These are phyloP conservation scores for Dallia pectoralis DNA, from an alignment of 2,797 vertebrate species.

Conservation along the genomic window DNA sequence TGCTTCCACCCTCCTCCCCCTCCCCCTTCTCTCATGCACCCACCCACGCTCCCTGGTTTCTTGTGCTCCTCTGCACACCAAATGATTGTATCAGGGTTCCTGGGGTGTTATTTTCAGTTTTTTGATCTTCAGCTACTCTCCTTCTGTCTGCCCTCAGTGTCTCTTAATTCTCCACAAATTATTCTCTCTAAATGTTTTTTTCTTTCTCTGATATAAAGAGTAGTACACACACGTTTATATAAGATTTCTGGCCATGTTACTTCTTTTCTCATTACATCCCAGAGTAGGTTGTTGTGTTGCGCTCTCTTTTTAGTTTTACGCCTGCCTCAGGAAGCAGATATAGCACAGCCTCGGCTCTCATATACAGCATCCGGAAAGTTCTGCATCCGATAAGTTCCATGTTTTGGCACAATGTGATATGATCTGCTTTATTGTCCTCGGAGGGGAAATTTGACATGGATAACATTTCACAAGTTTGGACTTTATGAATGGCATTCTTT, in stretches of 20 bases:
- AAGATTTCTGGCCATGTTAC: slow-evolving; percentile 10
- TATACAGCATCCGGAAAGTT: too few relatives aligned
- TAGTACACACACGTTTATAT: slow-evolving; percentile 31
- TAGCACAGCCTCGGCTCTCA: neutral
- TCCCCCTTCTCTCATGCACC: slow-evolving; percentile 29
- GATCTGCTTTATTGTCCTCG: too few relatives aligned
- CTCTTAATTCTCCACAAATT: slow-evolving; percentile 9
- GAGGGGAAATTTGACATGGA: too few relatives aligned
- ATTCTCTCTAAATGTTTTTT: slow-evolving; percentile 10
- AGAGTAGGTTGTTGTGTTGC: slow-evolving; percentile 9
- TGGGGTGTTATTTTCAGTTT: slow-evolving; percentile 21
- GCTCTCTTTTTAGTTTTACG: neutral
- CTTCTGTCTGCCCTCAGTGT: neutral
- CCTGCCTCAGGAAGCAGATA: neutral
- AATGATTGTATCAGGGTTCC: slow-evolving; percentile 26
- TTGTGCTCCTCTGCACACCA: slow-evolving; percentile 20
- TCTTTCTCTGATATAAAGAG: slow-evolving; percentile 20
- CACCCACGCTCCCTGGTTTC: slow-evolving; percentile 25
- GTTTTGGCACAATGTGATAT: too few relatives aligned
- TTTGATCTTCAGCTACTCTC: neutral
- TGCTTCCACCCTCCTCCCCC: slow-evolving; percentile 14
- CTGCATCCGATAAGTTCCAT: neutral
- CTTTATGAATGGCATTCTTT: neutral
- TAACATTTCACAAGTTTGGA: neutral
- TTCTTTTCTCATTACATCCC: slow-evolving; percentile 1